These are phyloP conservation scores for Sinotaia quadrata DNA, from an alignment of 2,888 invertebrate species.

Conservation along the genomic window DNA sequence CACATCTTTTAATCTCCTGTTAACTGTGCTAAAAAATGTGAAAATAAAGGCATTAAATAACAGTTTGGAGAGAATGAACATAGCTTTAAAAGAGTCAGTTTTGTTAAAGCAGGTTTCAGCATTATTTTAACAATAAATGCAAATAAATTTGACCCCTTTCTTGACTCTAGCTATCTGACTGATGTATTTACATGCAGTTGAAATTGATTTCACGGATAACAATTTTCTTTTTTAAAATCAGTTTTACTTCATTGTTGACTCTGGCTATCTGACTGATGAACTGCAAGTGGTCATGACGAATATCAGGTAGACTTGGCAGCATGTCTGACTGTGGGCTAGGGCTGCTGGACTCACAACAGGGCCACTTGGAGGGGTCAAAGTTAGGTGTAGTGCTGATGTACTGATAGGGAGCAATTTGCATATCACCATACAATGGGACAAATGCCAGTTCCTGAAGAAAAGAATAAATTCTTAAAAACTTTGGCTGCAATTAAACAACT, in stretches of 20 bases:
- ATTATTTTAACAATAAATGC: no score
- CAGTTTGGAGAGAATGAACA: no score
- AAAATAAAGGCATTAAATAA: no score
- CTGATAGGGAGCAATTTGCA: conserved; percentile 99
- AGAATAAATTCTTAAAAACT: not conserved
- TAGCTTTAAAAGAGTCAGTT: no score
- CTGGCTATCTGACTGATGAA: conserved; percentile 96
- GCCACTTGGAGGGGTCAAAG: conserved; percentile 68
- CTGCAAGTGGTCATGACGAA: conserved; percentile 95
- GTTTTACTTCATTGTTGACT: conserved; percentile 82
- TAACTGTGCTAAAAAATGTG: no score
- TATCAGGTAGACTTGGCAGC: conserved; percentile 91
- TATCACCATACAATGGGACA: conserved; percentile 89
- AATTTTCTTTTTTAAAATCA: no score
- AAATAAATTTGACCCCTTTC: conserved; percentile 77
- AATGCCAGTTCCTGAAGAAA: conserved; percentile 63
- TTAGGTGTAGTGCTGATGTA: conserved; percentile 84
- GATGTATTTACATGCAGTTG: no score
- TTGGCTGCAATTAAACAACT: not conserved
- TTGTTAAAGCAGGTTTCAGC: no score
- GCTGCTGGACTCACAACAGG: conserved; percentile 79
- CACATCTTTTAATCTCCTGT: no score
- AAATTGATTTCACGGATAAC: no score
- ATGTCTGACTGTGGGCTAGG: conserved; percentile 84
- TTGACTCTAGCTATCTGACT: conserved; percentile 94